These are phyloP conservation scores for Drosophila sulfurigaster DNA, from an alignment of 1,140 invertebrate genomes.

Conservation along the genomic window DNA sequence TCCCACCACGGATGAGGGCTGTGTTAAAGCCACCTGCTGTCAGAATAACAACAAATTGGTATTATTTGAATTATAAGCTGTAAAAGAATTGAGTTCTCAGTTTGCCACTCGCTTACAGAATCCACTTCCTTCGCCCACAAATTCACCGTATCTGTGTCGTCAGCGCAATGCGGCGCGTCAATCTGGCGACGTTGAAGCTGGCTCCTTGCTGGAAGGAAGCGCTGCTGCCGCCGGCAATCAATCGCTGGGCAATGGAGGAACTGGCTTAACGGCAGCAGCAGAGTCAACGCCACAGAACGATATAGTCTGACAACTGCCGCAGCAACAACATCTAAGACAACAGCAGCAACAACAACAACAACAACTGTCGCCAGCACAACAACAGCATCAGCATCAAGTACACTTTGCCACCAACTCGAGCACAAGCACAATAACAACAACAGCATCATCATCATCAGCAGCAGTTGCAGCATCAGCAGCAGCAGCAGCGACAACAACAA, in stretches of 20 bases:
- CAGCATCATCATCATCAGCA: conserved; percentile 25
- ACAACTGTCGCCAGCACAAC: conserved; percentile 43
- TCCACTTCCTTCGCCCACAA: conserved; percentile 90
- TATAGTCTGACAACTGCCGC: conserved; percentile 77
- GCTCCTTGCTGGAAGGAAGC: conserved; percentile 70
- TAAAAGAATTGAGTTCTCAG: neutral
- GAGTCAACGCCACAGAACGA: conserved; percentile 69
- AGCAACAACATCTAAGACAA: conserved; percentile 15
- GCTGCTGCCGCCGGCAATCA: conserved; percentile 33
- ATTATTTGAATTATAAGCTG: neutral
- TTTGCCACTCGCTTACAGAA: conserved; percentile 84
- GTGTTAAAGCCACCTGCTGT: conserved; percentile 94
- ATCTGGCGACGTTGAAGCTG: conserved; percentile 79
- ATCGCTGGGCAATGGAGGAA: conserved; percentile 26
- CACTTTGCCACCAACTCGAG: conserved; percentile 62
- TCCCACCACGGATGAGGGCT: conserved; percentile 93
- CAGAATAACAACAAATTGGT: conserved; percentile 85
- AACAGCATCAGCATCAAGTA: conserved; percentile 53
- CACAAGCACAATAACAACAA: conserved; percentile 37
- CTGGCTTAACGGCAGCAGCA: conserved; percentile 21
- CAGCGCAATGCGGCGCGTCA: conserved; percentile 88
- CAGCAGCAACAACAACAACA: conserved; percentile 38
- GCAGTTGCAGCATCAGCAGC: conserved; percentile 31
- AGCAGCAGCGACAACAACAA: conserved; percentile 41
- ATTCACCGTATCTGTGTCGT: conserved; percentile 91